Percentiles rank a stretch among this genome's conserved stretches.
Conservation (phyloP, 2,113 vertebrate genomes). For the Hyperoodon ampullatus region DNA sequence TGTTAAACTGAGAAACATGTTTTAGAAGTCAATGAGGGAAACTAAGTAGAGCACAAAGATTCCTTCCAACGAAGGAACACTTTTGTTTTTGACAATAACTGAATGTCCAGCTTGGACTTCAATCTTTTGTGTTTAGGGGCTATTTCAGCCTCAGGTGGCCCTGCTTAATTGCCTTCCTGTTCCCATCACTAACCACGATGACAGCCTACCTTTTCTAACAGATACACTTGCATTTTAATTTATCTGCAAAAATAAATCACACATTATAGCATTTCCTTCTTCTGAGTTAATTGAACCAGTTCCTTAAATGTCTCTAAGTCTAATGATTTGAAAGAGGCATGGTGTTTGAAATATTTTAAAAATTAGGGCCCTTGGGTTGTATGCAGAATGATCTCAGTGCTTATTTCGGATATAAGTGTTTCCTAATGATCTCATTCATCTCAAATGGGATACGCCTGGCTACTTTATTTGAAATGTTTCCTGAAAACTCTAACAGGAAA, state of each 20-base stretch:
- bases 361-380: constrained; percentile 77
- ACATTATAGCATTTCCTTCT: constrained; percentile 77
- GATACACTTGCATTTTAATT: constrained; percentile 84
- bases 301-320: constrained; percentile 83
- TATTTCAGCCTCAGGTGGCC: constrained; percentile 76
- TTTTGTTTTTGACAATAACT: not conserved
- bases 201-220: constrained; percentile 80
- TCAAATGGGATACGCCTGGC: constrained; percentile 6
- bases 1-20: not conserved
- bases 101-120: constrained; percentile 41
- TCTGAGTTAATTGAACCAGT: constrained; percentile 85
- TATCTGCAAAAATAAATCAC: constrained; percentile 87
- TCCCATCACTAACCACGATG: constrained; percentile 75
- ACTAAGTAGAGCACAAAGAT: not conserved
- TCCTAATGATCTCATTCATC: constrained; percentile 73
- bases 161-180: constrained; percentile 78
- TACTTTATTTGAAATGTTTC: constrained; percentile 68
- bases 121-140: constrained; percentile 49
- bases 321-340: constrained; percentile 80
- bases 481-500: constrained; percentile 66
- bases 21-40: constrained; percentile 68
- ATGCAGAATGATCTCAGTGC: constrained; percentile 57
- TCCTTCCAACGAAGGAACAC: not conserved
- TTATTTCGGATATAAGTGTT: constrained; percentile 71
- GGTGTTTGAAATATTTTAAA: constrained; percentile 78